Evolutionary conservation across 2,797 vertebrate genomes (phyloP), one percentile per base, ranked within the genome.

Genomic region (Acipenser oxyrinchus): DNA sequence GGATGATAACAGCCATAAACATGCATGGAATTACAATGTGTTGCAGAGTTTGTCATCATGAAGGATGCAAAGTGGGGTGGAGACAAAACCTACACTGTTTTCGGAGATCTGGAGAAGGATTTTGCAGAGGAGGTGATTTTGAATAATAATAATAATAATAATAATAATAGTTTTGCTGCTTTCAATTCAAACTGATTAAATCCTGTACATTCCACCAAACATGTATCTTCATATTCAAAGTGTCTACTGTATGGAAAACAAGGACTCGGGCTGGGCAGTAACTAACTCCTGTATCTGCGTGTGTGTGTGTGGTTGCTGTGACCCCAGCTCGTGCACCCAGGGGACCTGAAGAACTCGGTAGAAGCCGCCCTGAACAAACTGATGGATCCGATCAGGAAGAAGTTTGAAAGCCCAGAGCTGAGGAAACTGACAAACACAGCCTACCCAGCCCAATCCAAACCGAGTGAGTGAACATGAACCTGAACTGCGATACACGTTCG

Each of bases 261-360:
- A 4, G 23, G 23, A 37, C 23, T 37, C 23, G 23, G 23, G 23
- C 23, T 37, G 23, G 4, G 2, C 23, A 37, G 3, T 37, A 37
- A 4, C 23, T 37, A 37, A 37, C 23, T 2, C 23, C 4, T 37
- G 23, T 37, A 37, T 37, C 2, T 37, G 23, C 23, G 23, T 37
- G 23, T 37, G 15, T 37, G 15, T 37, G 23, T 37, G 23, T 37
- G 23, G 4, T 37, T 23, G 68, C 70, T 18, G 0, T 6, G 8
- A 8, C n/a, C 64, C 5, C 68, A 99, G 97, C 48, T 78, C 0
- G 82, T 99, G 69, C 96, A 99, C 66, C 97, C 97, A 0, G 96
- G 96, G 74, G 97, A 99, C 83, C 79, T 99, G 75, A 99, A 99
- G 83, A 93, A 90, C 63, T 97, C 96, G 0, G 92, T 99, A 70